Base-by-base conservation (phyloP, 2,113 vertebrate genomes). In the Suricata suricatta region DNA sequence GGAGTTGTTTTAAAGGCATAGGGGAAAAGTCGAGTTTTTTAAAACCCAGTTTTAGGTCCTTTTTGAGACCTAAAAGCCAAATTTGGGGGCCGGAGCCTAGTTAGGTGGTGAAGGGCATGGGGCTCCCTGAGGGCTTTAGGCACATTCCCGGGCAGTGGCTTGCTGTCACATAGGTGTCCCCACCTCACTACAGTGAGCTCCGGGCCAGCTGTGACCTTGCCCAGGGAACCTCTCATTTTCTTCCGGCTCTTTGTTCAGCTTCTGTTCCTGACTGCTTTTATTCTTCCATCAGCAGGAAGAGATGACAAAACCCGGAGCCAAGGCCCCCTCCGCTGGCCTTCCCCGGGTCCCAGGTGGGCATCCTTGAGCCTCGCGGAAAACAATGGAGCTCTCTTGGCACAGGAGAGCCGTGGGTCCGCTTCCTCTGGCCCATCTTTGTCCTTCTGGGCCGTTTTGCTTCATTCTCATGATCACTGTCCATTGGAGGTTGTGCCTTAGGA, bases 281-380 rank as follows among this genome's bases (percentile, higher is more conserved):
- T 90, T 95, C 92, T 93, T 77, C 41, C 60, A 35, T 50, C 87
- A 69, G 93, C 96, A 97, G 96, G 97, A 97, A 96, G 87, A 86
- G 3, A n/a, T 72, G 95, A 93, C 76, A 89, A 83, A 87, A 50
- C 82, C 85, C 1, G 69, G 93, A 79, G 93, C 83, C 33, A 16
- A 74, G 72, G 82, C 87, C 79, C 92, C 96, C 87, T 90, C 50
- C 4, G 72, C 92, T 35, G 80, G 27, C 16, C 60, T 9, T 0
- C 21, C 8, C 8, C 5, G 12, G 11, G 14, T 33, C 29, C 38
- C 1, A 7, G 25, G 16, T 38, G 21, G 38, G 33, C 63, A 5
- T 1, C 41, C 52, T 86, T 0, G 76, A 29, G 47, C 23, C 16
- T 27, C 2, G 0, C 3, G 1, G 44, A 77, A 86, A 87, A 98